Evolutionary conservation across 2,888 invertebrate genomes (phyloP).

Genomic region (Lepas anatifera): DNA sequence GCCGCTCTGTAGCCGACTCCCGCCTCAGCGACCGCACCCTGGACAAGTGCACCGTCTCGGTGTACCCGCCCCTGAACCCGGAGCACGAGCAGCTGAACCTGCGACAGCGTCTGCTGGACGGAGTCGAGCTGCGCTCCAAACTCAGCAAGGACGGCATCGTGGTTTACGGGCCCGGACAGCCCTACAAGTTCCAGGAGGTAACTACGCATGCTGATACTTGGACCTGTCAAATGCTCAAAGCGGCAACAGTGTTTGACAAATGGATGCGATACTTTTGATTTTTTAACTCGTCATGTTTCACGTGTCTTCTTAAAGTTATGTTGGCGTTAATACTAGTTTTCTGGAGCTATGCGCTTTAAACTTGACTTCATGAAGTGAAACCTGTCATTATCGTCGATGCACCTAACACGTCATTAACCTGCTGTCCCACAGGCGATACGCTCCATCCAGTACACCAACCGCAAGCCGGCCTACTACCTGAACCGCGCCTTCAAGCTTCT

Average conservation of each 20-base stretch:
- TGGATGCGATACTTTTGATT: no score
- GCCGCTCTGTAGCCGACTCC: no score
- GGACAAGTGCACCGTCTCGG: conserved; percentile 86
- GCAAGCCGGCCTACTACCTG: conserved; percentile 88
- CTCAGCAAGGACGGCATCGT: conserved; percentile 83
- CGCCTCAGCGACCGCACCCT: conserved; percentile 42
- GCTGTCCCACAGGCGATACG: conserved; percentile 45
- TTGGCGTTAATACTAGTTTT: no score
- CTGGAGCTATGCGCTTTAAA: no score
- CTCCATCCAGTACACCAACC: conserved; percentile 84
- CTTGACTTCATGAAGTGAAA: no score
- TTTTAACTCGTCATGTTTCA: no score
- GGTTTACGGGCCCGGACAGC: conserved; percentile 44
- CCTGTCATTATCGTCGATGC: no score
- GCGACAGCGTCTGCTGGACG: conserved; percentile 58
- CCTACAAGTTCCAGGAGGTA: conserved; percentile 43
- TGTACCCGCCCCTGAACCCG: conserved; percentile 88
- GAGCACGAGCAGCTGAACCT: conserved; percentile 83
- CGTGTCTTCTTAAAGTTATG: no score
- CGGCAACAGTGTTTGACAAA: no score
- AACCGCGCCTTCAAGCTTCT: conserved; percentile 91
- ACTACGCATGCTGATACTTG: no score
- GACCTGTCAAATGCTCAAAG: no score
- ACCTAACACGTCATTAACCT: no score
- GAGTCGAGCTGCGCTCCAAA: conserved; percentile 65